Conservation (phyloP, 2,888 invertebrate genomes). For the Trissoscelio sp. region DNA sequence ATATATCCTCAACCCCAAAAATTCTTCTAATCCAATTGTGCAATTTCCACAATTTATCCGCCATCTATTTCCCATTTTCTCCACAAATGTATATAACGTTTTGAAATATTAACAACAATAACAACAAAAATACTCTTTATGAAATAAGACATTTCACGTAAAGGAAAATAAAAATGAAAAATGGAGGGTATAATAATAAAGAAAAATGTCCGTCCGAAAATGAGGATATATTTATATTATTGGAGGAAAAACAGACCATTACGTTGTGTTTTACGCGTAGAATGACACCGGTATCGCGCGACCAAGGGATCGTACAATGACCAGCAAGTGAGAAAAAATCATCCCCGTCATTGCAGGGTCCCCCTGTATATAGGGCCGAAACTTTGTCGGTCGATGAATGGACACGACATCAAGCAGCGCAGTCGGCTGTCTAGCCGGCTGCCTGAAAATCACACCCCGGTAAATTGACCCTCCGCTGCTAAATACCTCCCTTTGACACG, state of each 20-base stretch:
- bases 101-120: neutral
- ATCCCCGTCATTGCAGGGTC: conserved; percentile 69
- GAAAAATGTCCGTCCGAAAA: conserved; percentile 49
- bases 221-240: conserved; percentile 37
- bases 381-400: conserved; percentile 66
- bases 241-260: conserved; percentile 57
- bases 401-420: conserved; percentile 66
- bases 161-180: conserved; percentile 28
- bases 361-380: conserved; percentile 55
- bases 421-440: conserved; percentile 68
- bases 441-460: conserved; percentile 80
- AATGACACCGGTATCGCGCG: conserved; percentile 56
- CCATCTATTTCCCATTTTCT: too few relatives aligned
- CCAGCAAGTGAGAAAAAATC: conserved; percentile 70
- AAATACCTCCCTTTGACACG: conserved; percentile 80
- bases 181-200: conserved; percentile 41
- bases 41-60: neutral
- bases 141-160: neutral
- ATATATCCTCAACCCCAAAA: conserved; percentile 1
- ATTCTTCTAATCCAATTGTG: neutral
- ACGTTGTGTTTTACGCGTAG: conserved; percentile 59
- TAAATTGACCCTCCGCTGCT: conserved; percentile 80
- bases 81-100: too few relatives aligned
- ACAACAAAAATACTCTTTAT: conserved; percentile 2
- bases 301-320: conserved; percentile 69